Evolutionary conservation across 2,797 vertebrate species (phyloP).

Genomic region (Sebastolobus altivelis): DNA sequence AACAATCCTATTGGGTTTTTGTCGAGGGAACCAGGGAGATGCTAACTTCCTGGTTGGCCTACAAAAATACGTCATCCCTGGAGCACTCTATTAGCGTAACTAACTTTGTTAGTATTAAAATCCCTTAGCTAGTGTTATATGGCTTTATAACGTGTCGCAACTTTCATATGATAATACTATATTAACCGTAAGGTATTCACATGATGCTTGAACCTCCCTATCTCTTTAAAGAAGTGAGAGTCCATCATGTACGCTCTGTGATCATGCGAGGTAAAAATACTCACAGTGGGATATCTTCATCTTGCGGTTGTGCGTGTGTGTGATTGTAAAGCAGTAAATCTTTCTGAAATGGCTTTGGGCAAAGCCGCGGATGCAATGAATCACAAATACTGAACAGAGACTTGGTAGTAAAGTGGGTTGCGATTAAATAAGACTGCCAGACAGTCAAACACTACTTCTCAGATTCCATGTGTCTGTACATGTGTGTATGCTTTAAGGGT

Average conservation of each 20-base stretch:
- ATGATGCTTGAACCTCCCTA: too few relatives aligned
- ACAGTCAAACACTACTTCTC: slow-evolving; percentile 44
- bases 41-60: too few relatives aligned
- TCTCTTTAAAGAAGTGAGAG: background rate
- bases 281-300: slow-evolving; percentile 22
- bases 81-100: too few relatives aligned
- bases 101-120: too few relatives aligned
- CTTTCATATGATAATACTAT: too few relatives aligned
- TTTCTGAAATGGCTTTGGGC: slow-evolving; percentile 32
- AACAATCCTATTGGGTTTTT: too few relatives aligned
- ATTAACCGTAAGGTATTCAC: too few relatives aligned
- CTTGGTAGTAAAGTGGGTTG: slow-evolving; percentile 26
- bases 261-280: slow-evolving; percentile 14
- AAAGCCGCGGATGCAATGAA: slow-evolving; percentile 47
- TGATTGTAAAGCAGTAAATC: slow-evolving; percentile 37
- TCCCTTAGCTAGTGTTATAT: too few relatives aligned
- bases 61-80: too few relatives aligned
- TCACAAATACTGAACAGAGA: slow-evolving; percentile 42
- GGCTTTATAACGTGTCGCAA: too few relatives aligned
- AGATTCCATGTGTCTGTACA: slow-evolving; percentile 41
- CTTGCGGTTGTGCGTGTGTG: slow-evolving; percentile 1
- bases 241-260: slow-evolving; percentile 12
- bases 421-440: slow-evolving; percentile 19
- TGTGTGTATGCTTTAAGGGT: slow-evolving; percentile 31
- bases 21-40: too few relatives aligned